Evolutionary conservation across 2,797 vertebrate genomes (phyloP).

Genomic region (Sebastes iracundus): DNA sequence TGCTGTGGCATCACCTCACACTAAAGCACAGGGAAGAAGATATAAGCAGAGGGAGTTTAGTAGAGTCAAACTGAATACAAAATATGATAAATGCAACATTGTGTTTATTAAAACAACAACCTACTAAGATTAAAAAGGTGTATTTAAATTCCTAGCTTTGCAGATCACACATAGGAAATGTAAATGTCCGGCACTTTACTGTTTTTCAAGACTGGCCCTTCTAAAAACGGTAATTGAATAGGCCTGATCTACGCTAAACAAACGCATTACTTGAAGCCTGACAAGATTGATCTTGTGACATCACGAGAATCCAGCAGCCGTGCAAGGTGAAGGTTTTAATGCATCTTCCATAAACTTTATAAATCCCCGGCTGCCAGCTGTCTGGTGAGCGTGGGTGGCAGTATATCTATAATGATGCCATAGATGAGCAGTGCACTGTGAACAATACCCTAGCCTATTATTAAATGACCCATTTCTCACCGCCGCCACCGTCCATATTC

Average conservation of each 20-base stretch:
- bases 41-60: not conserved
- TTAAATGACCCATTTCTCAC: constrained; percentile 55
- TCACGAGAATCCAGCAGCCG: too few species aligned
- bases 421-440: constrained; percentile 33
- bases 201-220: too few species aligned
- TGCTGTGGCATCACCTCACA: not conserved
- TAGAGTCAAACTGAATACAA: too few species aligned
- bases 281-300: too few species aligned
- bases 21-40: not conserved
- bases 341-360: not conserved
- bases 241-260: too few species aligned
- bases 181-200: accelerated
- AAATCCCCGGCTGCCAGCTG: not conserved
- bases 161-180: too few species aligned
- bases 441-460: constrained; percentile 42
- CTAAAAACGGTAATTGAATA: too few species aligned
- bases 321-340: not conserved
- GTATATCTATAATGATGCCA: constrained; percentile 26
- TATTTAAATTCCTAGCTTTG: too few species aligned
- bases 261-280: too few species aligned
- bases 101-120: too few species aligned
- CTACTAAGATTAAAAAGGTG: too few species aligned
- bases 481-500: constrained; percentile 8
- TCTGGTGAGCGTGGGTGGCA: constrained; percentile 8
- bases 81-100: too few species aligned